Evolutionary conservation across 2,888 invertebrate species (phyloP).

Genomic region (Morinoia aosen): DNA sequence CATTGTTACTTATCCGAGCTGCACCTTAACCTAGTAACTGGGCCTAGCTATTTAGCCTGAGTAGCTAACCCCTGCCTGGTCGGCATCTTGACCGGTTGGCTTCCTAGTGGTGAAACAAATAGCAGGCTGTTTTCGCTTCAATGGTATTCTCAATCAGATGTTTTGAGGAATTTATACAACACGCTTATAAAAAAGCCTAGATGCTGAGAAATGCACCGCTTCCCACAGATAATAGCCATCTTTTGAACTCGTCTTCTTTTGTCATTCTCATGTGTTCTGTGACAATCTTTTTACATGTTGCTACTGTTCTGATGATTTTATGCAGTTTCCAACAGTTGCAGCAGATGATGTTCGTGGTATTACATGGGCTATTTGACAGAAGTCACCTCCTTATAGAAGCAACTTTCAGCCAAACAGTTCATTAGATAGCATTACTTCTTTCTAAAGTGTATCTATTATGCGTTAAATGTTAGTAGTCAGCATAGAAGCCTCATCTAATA

Average conservation of each 20-base stretch:
- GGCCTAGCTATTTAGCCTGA: too few relatives aligned
- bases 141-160: background rate
- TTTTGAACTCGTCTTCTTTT: background rate
- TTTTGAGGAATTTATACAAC: background rate
- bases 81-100: too few relatives aligned
- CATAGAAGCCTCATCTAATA: background rate
- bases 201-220: background rate
- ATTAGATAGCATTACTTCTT: background rate
- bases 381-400: background rate
- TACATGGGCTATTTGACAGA: too few relatives aligned
- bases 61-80: too few relatives aligned
- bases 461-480: conserved; percentile 13
- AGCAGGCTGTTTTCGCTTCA: too few relatives aligned
- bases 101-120: too few relatives aligned
- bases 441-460: conserved; percentile 1
- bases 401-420: conserved; percentile 6
- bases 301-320: background rate
- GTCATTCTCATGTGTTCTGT: conserved; percentile 5
- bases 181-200: background rate
- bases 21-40: too few relatives aligned
- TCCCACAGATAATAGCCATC: background rate
- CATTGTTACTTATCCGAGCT: too few relatives aligned
- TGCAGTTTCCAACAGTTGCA: conserved; percentile 4
- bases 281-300: background rate
- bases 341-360: background rate